These are phyloP conservation scores for Rhinolophus ferrumequinum DNA, from an alignment of 2,113 vertebrate genomes.

Conservation along the genomic window DNA sequence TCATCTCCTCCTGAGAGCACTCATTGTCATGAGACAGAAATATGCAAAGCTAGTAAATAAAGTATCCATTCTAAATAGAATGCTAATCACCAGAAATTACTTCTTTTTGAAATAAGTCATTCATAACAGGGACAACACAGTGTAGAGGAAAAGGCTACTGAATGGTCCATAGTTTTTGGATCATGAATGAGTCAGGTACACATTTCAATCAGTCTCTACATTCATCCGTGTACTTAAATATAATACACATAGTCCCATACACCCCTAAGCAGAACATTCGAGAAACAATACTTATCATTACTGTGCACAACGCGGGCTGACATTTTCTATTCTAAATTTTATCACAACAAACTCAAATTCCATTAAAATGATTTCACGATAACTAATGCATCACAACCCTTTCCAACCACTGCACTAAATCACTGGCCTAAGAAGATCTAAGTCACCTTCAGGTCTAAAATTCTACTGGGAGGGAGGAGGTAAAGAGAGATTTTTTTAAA, in stretches of 20 bases:
- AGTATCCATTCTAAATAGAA: background rate
- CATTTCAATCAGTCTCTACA: background rate
- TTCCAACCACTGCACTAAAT: background rate
- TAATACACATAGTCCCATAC: background rate
- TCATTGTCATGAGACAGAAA: background rate
- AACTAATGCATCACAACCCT: background rate
- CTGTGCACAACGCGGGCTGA: background rate
- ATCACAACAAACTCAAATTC: background rate
- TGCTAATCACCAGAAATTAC: background rate
- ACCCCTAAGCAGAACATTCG: background rate
- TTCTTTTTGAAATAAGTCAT: background rate
- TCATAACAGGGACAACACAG: background rate
- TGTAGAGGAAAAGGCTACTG: background rate
- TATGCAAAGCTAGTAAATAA: background rate
- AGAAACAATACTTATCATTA: background rate
- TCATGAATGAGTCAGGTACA: background rate
- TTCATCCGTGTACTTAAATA: background rate
- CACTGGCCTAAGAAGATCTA: background rate
- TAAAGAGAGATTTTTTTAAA: background rate
- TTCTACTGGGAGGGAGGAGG: background rate
- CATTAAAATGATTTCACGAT: background rate
- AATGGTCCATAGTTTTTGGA: background rate
- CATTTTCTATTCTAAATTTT: background rate
- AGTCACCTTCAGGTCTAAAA: background rate
- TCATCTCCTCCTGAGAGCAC: background rate